phyloP scores from a whole-genome alignment of 2,888 invertebrate species.

The Archips xylosteana region DNA sequence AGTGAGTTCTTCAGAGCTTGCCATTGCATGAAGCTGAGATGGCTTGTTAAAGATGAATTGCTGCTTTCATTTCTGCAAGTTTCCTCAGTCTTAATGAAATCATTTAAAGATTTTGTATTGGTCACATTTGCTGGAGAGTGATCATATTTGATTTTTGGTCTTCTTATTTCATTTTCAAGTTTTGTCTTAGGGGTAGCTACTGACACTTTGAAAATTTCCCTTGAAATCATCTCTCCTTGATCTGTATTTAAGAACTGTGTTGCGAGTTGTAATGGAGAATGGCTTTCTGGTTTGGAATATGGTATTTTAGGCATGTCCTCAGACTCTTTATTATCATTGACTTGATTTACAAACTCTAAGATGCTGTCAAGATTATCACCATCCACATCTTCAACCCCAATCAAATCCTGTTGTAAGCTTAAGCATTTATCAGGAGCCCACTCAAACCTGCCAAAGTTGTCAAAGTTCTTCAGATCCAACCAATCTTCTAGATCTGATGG shows the following conservation, averaged over 20 bases:
- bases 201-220: slow-evolving; percentile 54
- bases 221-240: slow-evolving; percentile 32
- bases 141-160: slow-evolving; percentile 36
- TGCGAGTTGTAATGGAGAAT: not conserved
- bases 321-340: slow-evolving; percentile 54
- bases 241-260: slow-evolving; percentile 45
- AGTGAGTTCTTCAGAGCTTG: slow-evolving; percentile 75
- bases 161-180: slow-evolving; percentile 30
- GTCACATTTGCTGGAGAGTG: slow-evolving; percentile 64
- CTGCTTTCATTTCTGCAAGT: slow-evolving; percentile 63
- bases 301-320: slow-evolving; percentile 43
- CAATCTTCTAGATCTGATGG: slow-evolving; percentile 78
- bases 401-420: slow-evolving; percentile 53
- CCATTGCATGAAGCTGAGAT: slow-evolving; percentile 85
- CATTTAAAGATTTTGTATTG: slow-evolving; percentile 58
- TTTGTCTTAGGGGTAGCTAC: slow-evolving; percentile 46
- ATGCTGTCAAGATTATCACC: slow-evolving; percentile 65
- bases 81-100: slow-evolving; percentile 72
- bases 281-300: not conserved
- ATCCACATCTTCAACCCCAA: slow-evolving; percentile 59
- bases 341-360: slow-evolving; percentile 67
- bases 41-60: slow-evolving; percentile 63
- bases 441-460: slow-evolving; percentile 69
- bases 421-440: slow-evolving; percentile 66
- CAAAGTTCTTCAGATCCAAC: slow-evolving; percentile 78